Evolutionary conservation across 2,888 invertebrate genomes (phyloP), one percentile per base, ranked within the genome.

Genomic region (Tetragonisca angustula): DNA sequence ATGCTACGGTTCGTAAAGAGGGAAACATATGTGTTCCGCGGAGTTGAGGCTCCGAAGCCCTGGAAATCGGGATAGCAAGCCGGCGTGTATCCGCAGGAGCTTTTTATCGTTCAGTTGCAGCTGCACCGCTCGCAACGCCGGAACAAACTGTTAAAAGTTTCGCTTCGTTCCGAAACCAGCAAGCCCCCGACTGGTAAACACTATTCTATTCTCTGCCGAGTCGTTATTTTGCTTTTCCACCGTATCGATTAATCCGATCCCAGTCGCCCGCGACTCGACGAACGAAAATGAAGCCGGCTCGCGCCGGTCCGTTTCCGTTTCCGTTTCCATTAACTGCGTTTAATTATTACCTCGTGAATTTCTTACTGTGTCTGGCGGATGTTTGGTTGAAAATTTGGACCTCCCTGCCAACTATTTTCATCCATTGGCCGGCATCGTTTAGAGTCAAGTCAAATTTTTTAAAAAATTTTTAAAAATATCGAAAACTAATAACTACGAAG

Each of bases 101-200:
- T 83, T 81, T 87, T 87, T 87, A 87, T 81, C 87, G 79, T 74
- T 59, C 76, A 32, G 52, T 17, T 79, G 74, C 81, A 74, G 76
- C 74, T n/a, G 80, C 19, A 24, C 36, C n/a, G 54, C 50, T 70
- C 32, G 61, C 77, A 62, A 76, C 68, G 59, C 59, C 32, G 56
- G 49, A 50, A 71, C 79, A 32, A 76, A 79, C 76, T 79, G 86
- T 83, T 83, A 74, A 86, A 86, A 70, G 61, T 79, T 62, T 74
- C 43, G 52, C 70, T 43, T 62, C 49, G 61, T 32, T 52, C 74
- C 64, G 70, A 61, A 84, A 80, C 32, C 71, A 59, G 43, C 17
- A 27, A 27, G 27, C 27, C 27, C 43, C 9, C 17, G 5, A 9
- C 56, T 27, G 43, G 49, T 64, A 73, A 64, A 73, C 52, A 52